Conservation (phyloP, 2,797 vertebrate genomes). For the Coccyzus lansbergi region DNA sequence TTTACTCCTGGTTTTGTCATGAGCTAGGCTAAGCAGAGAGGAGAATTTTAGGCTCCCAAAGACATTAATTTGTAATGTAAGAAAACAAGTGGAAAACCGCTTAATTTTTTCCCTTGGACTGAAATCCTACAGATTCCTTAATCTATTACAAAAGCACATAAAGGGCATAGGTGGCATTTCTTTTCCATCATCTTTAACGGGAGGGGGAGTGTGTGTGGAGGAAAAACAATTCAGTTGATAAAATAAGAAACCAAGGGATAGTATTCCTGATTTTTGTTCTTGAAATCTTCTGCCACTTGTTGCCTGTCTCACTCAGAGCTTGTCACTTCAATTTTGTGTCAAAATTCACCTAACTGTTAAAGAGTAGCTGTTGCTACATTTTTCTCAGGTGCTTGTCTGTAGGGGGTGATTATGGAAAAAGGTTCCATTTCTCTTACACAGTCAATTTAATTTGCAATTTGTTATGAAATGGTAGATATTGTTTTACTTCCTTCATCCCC, state of each 20-base stretch:
- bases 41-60: background rate
- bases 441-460: slow-evolving; percentile 31
- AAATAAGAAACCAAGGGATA: background rate
- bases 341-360: slow-evolving; percentile 22
- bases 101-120: slow-evolving; percentile 12
- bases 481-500: slow-evolving; percentile 48
- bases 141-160: background rate
- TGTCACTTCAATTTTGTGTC: background rate
- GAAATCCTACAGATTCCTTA: background rate
- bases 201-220: accelerated
- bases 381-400: slow-evolving; percentile 21
- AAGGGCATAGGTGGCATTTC: background rate
- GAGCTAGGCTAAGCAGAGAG: background rate
- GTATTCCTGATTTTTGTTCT: background rate
- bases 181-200: background rate
- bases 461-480: slow-evolving; percentile 42
- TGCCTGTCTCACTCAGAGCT: background rate
- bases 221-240: background rate
- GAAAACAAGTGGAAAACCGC: slow-evolving; percentile 28
- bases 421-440: slow-evolving; percentile 16
- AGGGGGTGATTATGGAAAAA: slow-evolving; percentile 45
- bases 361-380: background rate
- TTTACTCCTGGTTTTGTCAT: background rate
- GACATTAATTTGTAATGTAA: background rate
- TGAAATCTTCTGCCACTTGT: background rate